Percentiles rank a stretch among this genome's conserved stretches.
Conservation (phyloP, 1,140 invertebrate genomes). For the Drosophila elegans region DNA sequence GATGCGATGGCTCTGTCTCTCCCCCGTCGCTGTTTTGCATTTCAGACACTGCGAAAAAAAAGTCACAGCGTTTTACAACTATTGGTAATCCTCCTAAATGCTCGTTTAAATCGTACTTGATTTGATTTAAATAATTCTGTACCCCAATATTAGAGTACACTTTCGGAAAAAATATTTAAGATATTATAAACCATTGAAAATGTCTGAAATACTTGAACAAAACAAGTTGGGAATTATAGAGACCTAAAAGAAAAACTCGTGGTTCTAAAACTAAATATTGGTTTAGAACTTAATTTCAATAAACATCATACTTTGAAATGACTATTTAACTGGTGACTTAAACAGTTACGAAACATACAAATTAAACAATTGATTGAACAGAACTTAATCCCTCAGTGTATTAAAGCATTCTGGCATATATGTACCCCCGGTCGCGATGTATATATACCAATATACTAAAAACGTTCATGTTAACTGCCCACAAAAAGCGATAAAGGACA, state of each 20-base stretch:
- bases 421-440: constrained; percentile 9
- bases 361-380: not conserved
- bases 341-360: not conserved
- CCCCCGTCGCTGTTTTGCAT: constrained; percentile 30
- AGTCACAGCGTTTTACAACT: too few relatives aligned
- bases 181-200: too few relatives aligned
- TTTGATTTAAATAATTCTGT: too few relatives aligned
- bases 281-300: too few relatives aligned
- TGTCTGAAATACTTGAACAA: not conserved
- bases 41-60: constrained; percentile 9
- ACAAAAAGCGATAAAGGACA: constrained; percentile 80
- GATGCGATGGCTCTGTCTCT: constrained; percentile 13
- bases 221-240: not conserved
- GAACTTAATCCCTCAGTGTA: not conserved
- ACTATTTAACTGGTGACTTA: not conserved
- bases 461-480: constrained; percentile 75
- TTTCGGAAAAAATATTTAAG: too few relatives aligned
- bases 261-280: too few relatives aligned
- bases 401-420: constrained; percentile 17
- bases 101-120: too few relatives aligned
- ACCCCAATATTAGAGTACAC: too few relatives aligned
- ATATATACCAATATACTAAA: constrained; percentile 43
- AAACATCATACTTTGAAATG: not conserved
- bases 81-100: too few relatives aligned
- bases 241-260: not conserved